phyloP scores from a whole-genome alignment of 2,113 vertebrate species.

The Eidolon helvum region DNA sequence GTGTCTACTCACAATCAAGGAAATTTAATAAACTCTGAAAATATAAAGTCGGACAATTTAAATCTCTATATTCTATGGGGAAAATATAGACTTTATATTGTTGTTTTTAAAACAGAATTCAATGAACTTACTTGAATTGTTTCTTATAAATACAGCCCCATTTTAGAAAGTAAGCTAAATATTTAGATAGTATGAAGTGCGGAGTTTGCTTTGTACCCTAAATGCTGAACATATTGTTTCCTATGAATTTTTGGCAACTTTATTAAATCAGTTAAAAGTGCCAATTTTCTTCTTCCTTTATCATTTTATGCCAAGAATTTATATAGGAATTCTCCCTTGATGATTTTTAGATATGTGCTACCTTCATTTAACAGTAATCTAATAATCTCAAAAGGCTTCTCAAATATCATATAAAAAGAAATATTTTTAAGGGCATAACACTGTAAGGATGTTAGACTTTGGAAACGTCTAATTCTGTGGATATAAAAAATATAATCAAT shows the following conservation, averaged over 20 bases:
- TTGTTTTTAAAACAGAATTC: not conserved
- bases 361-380: not conserved
- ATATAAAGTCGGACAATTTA: not conserved
- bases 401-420: slow-evolving; percentile 30
- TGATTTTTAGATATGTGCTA: not conserved
- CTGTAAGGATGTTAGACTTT: not conserved
- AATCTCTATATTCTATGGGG: not conserved
- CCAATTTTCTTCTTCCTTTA: not conserved
- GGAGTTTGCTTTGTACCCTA: not conserved
- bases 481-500: slow-evolving; percentile 34
- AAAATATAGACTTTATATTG: not conserved
- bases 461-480: slow-evolving; percentile 38
- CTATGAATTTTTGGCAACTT: not conserved
- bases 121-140: not conserved
- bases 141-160: not conserved
- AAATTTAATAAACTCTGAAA: not conserved
- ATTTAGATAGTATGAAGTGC: not conserved
- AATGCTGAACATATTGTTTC: not conserved
- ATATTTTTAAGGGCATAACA: not conserved
- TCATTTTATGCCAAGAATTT: not conserved
- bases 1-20: not conserved
- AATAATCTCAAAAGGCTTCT: not conserved
- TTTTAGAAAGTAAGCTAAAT: not conserved
- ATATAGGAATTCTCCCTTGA: not conserved
- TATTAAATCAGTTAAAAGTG: not conserved